Evolutionary conservation across 53 echinoderm and acorn worm species (phyloP), one percentile per base, ranked within the genome.

Genomic region (Stichopus horrens): DNA sequence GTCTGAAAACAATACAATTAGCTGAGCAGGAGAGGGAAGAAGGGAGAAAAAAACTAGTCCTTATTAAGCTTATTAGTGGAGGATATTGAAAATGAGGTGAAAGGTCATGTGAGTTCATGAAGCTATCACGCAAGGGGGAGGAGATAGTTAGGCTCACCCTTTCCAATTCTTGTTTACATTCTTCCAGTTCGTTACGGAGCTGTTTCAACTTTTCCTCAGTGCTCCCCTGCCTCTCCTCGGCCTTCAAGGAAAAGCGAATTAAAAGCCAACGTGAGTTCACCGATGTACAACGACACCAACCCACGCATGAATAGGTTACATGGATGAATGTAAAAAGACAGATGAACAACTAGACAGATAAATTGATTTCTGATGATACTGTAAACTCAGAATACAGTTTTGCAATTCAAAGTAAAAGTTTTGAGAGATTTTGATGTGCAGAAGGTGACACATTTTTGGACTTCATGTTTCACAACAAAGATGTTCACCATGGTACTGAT

Each of bases 151-250:
- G 71, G 83, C 96, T 95, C 89, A 97, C 97, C 91, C 97, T 91
- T 76, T 97, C 97, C 77, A 97, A 88, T 92, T 97, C 97, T 88
- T 97, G 97, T 95, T 97, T 97, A 74, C 97, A 97, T 90, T 97
- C 97, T 82, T 97, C 97, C 16, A 97, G 89, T 90, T 97, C 97
- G 65, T 90, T 92, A 75, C 94, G 94, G 53, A 97, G 94, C 81
- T 95, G 95, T 57, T 95, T 94, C 66, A 97, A 89, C 79, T 97
- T 97, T 65, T 95, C 97, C 74, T 97, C 97, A 3, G 97, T 94
- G 55, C 90, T 95, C 9, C 97, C 97, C 87, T 97, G 97, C 79
- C 97, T 92, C 87, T 97, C 94, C 63, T 95, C 97, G 16, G 97
- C 97, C 97, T 97, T 92, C 74, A 88, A 75, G 75, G 75, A 75